Evolutionary conservation across 2,113 vertebrate species (phyloP).

Genomic region (Sciurus niger): DNA sequence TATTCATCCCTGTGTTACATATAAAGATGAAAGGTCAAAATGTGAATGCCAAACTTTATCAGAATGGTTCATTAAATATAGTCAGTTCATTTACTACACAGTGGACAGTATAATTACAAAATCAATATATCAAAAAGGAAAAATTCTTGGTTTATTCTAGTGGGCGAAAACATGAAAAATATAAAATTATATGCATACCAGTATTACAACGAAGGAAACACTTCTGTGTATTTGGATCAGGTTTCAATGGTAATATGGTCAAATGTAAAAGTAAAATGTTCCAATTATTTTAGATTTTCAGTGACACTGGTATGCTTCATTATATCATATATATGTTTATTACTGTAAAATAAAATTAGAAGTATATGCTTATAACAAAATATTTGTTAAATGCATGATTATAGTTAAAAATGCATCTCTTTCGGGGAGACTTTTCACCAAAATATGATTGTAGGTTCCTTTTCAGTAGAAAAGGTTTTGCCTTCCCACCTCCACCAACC

Average conservation of each 20-base stretch:
- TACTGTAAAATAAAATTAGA: constrained; percentile 51
- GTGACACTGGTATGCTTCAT: neutral
- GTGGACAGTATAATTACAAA: constrained; percentile 40
- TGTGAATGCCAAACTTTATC: constrained; percentile 38
- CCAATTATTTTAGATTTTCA: constrained; percentile 58
- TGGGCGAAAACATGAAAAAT: constrained; percentile 26
- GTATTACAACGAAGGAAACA: neutral
- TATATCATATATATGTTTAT: constrained; percentile 24
- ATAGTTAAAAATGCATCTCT: constrained; percentile 51
- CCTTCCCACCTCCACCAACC: neutral
- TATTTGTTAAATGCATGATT: constrained; percentile 27
- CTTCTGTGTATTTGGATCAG: constrained; percentile 42
- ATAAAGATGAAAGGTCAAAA: constrained; percentile 51
- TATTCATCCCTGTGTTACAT: neutral
- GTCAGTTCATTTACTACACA: neutral
- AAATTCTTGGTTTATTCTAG: neutral
- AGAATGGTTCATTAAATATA: constrained; percentile 9
- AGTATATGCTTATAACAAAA: constrained; percentile 14
- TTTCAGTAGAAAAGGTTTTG: constrained; percentile 30
- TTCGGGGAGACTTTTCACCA: neutral
- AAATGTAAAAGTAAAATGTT: constrained; percentile 17
- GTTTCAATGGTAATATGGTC: neutral
- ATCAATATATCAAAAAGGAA: constrained; percentile 37
- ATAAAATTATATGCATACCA: neutral
- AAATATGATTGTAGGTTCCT: neutral